These are phyloP conservation scores for Eospalax fontanierii DNA, from an alignment of 2,797 vertebrate genomes.

Conservation along the genomic window DNA sequence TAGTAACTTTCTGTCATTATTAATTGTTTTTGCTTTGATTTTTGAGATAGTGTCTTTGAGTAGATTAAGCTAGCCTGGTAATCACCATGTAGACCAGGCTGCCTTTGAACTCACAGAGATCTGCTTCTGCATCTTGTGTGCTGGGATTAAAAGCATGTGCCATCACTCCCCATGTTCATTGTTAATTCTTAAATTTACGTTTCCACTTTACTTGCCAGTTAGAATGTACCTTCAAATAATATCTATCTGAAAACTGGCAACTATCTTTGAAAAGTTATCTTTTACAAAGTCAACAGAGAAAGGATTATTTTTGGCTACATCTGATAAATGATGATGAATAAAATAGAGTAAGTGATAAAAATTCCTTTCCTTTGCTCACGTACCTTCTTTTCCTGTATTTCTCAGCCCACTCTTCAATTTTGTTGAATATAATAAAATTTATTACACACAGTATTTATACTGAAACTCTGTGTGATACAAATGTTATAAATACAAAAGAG, in stretches of 20 bases:
- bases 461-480: not conserved
- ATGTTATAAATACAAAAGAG: not conserved
- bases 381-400: not conserved
- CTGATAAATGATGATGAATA: not conserved
- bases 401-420: rapidly evolving
- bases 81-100: no score
- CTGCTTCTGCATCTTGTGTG: no score
- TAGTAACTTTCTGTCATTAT: not conserved
- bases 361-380: not conserved
- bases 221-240: not conserved
- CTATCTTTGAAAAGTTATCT: no score
- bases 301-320: not conserved
- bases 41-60: no score
- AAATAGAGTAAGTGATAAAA: not conserved
- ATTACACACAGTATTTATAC: not conserved
- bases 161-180: no score
- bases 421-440: constrained; percentile 10
- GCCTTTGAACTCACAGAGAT: no score
- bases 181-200: not conserved
- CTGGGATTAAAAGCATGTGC: no score
- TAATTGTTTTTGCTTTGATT: no score
- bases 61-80: no score
- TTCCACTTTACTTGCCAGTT: not conserved
- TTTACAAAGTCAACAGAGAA: not conserved
- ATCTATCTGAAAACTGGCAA: no score